Percentiles rank a stretch among this genome's conserved stretches.
Conservation (phyloP, 64 coral and sea anemone species). For the Montipora efflorescens region DNA sequence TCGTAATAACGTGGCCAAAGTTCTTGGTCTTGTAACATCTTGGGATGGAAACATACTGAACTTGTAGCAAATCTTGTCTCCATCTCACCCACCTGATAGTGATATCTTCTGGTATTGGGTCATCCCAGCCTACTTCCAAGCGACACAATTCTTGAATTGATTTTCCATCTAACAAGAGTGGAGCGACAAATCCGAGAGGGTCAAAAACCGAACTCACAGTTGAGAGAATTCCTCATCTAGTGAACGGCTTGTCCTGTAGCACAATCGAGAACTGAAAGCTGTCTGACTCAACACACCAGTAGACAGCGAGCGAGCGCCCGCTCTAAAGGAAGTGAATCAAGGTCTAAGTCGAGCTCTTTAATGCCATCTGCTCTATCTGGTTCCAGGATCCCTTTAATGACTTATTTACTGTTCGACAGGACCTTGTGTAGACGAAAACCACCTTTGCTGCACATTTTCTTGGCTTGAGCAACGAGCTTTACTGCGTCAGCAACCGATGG, state of each 20-base stretch:
- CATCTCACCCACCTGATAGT: constrained; percentile 4
- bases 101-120: neutral
- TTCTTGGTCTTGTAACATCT: neutral
- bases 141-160: neutral
- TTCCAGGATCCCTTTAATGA: neutral
- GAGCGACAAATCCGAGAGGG: neutral
- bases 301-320: neutral
- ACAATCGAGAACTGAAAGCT: neutral
- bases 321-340: constrained; percentile 8
- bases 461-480: neutral
- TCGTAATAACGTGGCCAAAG: neutral
- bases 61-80: neutral
- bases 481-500: neutral
- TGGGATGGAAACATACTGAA: neutral
- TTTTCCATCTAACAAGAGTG: neutral
- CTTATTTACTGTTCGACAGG: neutral
- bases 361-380: neutral
- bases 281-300: neutral
- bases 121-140: neutral
- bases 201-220: neutral
- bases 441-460: constrained; percentile 19
- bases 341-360: constrained; percentile 22
- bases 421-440: constrained; percentile 46
- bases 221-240: neutral
- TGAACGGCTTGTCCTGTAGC: neutral